Percentiles rank a stretch among this genome's conserved stretches.
phyloP scores from a whole-genome alignment of 2,797 vertebrate genomes.

The Enteromius anoplus region DNA sequence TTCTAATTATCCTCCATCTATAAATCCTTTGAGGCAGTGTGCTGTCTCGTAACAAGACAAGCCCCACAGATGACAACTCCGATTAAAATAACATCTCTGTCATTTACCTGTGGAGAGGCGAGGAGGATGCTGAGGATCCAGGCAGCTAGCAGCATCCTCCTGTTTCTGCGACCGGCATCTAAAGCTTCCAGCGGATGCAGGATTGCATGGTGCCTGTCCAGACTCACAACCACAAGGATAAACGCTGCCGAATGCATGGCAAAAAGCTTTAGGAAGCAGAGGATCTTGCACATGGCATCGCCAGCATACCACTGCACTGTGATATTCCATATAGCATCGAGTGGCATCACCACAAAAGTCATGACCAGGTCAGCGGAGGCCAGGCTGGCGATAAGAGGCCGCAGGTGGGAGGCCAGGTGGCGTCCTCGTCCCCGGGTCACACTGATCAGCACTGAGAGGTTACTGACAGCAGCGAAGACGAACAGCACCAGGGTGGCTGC shows the following conservation, averaged over 20 bases:
- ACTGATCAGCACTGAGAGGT: slow-evolving; percentile 80
- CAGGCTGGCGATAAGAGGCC: slow-evolving; percentile 83
- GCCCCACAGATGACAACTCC: slow-evolving; percentile 17
- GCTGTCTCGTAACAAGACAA: slow-evolving; percentile 10
- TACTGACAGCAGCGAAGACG: slow-evolving; percentile 76
- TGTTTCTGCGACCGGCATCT: slow-evolving; percentile 79
- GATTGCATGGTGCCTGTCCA: slow-evolving; percentile 86
- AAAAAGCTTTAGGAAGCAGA: slow-evolving; percentile 89
- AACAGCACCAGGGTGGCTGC: slow-evolving; percentile 82
- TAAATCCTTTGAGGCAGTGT: neutral
- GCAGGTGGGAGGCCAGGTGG: slow-evolving; percentile 74
- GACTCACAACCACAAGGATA: slow-evolving; percentile 86
- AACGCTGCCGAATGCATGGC: slow-evolving; percentile 89
- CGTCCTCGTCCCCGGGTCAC: slow-evolving; percentile 72
- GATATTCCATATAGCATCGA: slow-evolving; percentile 87
- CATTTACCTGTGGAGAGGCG: slow-evolving; percentile 82
- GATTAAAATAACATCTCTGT: slow-evolving; percentile 8
- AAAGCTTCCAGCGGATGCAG: slow-evolving; percentile 80
- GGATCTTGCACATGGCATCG: slow-evolving; percentile 79
- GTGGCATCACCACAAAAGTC: slow-evolving; percentile 85
- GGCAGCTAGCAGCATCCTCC: slow-evolving; percentile 76
- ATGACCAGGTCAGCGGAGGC: slow-evolving; percentile 83
- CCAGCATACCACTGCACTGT: slow-evolving; percentile 87
- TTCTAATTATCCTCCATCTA: slow-evolving; percentile 9
- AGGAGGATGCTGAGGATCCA: slow-evolving; percentile 83